A percentile compares a stretch with the other conserved stretches of the same genome.
These are phyloP conservation scores for Psittacula echo DNA, from an alignment of 2,797 vertebrate genomes.

Conservation along the genomic window DNA sequence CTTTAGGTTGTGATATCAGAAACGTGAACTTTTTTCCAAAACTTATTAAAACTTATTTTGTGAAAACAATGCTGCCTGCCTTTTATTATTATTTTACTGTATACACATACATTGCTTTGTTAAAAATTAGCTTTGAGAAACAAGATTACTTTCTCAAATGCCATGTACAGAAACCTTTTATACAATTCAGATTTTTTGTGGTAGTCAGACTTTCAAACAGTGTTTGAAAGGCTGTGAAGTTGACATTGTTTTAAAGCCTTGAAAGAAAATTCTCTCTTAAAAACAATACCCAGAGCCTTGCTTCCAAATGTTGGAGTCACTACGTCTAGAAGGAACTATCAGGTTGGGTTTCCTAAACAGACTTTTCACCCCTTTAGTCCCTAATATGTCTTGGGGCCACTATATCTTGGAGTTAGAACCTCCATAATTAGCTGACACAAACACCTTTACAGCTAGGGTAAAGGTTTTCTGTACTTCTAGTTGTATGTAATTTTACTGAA, in stretches of 20 bases:
- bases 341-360: neutral
- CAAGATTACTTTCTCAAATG: neutral
- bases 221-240: neutral
- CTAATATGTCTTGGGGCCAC: neutral
- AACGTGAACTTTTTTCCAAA: neutral
- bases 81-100: neutral
- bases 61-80: neutral
- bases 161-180: neutral
- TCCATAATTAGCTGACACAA: neutral
- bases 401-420: neutral
- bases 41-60: neutral
- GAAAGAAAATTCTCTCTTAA: neutral
- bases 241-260: neutral
- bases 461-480: neutral
- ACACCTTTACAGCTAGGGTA: neutral
- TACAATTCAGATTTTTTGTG: neutral
- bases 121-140: neutral
- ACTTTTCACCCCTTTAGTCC: neutral
- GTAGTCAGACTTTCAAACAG: neutral
- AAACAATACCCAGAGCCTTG: neutral
- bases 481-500: neutral
- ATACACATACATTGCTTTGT: rapidly evolving
- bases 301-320: neutral
- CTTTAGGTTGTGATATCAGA: neutral
- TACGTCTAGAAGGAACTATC: neutral